These are phyloP conservation scores for Lycophotia porphyrea DNA, from an alignment of 2,888 invertebrate species.

Conservation along the genomic window DNA sequence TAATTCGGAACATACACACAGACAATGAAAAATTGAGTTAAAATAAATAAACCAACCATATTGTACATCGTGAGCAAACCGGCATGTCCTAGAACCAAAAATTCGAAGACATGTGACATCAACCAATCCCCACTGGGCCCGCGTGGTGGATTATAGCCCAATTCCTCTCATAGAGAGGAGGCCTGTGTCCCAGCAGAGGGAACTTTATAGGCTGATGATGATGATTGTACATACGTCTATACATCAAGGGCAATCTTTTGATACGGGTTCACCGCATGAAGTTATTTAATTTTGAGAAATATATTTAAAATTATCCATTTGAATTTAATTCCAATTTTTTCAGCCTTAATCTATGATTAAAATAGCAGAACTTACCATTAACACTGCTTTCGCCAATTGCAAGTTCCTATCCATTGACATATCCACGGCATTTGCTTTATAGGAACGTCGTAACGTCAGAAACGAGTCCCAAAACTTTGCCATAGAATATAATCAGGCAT, in stretches of 20 bases:
- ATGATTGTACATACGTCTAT: too few species aligned
- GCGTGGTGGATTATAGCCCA: too few species aligned
- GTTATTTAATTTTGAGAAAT: conserved; percentile 17
- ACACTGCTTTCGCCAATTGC: not conserved
- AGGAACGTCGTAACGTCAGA: not conserved
- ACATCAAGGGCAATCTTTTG: conserved; percentile 21
- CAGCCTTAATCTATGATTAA: not conserved
- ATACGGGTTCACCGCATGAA: conserved; percentile 26
- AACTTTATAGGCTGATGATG: too few species aligned
- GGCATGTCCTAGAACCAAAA: too few species aligned
- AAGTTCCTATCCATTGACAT: not conserved
- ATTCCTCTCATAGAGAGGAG: too few species aligned
- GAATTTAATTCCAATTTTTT: not conserved
- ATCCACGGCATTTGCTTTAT: not conserved
- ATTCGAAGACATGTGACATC: too few species aligned
- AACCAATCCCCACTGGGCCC: too few species aligned
- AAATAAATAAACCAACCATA: too few species aligned
- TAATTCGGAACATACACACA: too few species aligned
- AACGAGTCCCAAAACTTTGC: not conserved
- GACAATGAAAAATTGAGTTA: too few species aligned
- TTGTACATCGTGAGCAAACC: too few species aligned
- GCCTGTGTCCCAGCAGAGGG: too few species aligned
- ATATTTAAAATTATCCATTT: not conserved
- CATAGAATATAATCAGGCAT: conserved; percentile 15
- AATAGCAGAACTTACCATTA: not conserved